Evolutionary conservation across 1,140 invertebrate genomes (phyloP), one percentile per base, ranked within the genome.

Genomic region (Bombus pyrosoma): DNA sequence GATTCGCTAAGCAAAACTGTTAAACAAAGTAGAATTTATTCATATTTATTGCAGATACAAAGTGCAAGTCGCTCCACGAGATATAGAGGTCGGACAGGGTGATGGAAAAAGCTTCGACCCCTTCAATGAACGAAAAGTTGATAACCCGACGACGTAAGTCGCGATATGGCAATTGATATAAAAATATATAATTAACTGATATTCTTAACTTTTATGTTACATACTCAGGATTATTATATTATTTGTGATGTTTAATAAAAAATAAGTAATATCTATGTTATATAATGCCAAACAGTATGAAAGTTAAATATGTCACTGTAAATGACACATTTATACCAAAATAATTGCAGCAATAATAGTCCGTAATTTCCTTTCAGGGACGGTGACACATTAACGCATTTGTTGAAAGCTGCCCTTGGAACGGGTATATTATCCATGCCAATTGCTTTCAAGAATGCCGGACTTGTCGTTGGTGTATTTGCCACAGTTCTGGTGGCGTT

Each of bases 391-490:
- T 95, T 98, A 72, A 98, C 97, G 71, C 98, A 98, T 96, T 95
- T 98, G 86, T 94, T 98, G 85, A 98, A 98, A 95, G 98, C 97
- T 18, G 98, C 98, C 25, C 96, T 99, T 71, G 98, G 98, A 18
- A 98, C 98, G 9, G 98, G 98, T 68, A 98, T 99, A 89, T 95
- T 99, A 83, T 98, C 98, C 25, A 98, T 99, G 98, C 98, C 98
- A 0, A 95, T 96, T 64, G 98, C 98, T 28, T 98, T 99, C 90
- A 97, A 96, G 92, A 96, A 96, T 92, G 96, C 98, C 12, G 98
- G 98, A 77, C 95, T 99, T 41, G 91, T 97, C 34, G 95, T 97
- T 53, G 98, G 98, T 57, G 96, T 98, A 76, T 95, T 98, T 87
- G 96, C 96, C 62, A 98, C 98, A 3, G 96, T 98, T n/a, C 92